A percentile compares a stretch with the other conserved stretches of the same genome.
Evolutionary conservation across 2,113 vertebrate species (phyloP).

Genomic region (Oenanthe melanoleuca): DNA sequence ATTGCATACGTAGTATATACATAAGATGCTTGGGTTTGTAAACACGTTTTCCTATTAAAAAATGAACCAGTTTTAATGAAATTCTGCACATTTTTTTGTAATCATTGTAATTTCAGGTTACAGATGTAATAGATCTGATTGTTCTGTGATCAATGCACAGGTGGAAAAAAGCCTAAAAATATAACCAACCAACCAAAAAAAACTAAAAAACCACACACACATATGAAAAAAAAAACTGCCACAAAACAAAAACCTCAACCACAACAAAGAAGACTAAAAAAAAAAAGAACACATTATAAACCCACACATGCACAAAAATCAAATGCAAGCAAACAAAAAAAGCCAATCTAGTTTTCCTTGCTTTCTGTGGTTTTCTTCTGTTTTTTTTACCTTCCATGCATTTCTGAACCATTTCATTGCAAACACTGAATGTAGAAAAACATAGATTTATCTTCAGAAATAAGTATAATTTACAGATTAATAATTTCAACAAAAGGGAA

Average conservation of each 20-base stretch:
- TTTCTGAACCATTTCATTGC: not conserved
- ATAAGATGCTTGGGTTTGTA: not conserved
- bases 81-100: not conserved
- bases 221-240: not conserved
- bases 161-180: not conserved
- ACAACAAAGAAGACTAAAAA: not conserved
- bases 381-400: not conserved
- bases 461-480: not conserved
- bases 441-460: not conserved
- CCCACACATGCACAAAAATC: not conserved
- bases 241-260: not conserved
- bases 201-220: not conserved
- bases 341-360: not conserved
- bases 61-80: not conserved
- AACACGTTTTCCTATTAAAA: not conserved
- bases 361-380: accelerated
- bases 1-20: not conserved
- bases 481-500: not conserved
- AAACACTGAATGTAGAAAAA: not conserved
- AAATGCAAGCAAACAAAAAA: not conserved
- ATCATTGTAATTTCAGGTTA: not conserved
- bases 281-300: too few relatives aligned
- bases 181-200: not conserved
- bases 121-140: not conserved
- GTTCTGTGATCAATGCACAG: not conserved